Evolutionary conservation across 2,797 vertebrate genomes (phyloP).

Genomic region (Sebastes melanostomus): DNA sequence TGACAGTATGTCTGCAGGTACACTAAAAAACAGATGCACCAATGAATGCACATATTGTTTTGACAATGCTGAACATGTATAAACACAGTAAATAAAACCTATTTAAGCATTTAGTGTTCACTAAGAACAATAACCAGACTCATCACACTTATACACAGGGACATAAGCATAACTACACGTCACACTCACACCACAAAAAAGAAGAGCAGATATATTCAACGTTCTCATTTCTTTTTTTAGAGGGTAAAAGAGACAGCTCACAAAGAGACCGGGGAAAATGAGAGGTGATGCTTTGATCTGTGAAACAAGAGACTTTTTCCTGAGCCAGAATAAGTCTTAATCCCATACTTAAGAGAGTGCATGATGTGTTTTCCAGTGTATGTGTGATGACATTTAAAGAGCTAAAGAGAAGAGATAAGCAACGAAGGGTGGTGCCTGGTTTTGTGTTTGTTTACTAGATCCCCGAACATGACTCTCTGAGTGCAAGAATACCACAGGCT

Average conservation of each 20-base stretch:
- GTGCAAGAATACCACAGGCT: conserved; percentile 18
- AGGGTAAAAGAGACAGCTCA: conserved; percentile 5
- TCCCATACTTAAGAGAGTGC: neutral
- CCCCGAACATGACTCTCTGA: conserved; percentile 15
- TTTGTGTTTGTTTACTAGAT: conserved; percentile 29
- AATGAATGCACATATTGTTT: neutral
- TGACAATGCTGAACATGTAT: neutral
- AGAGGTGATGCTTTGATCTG: conserved; percentile 24
- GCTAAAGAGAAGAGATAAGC: neutral
- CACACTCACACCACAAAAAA: conserved; percentile 5
- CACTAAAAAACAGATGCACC: neutral
- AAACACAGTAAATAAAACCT: neutral
- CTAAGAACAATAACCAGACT: neutral
- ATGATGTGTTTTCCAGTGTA: neutral
- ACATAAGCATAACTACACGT: neutral
- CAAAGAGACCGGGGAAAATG: neutral
- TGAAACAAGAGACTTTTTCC: conserved; percentile 18
- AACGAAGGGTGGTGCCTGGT: neutral
- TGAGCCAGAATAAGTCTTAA: conserved; percentile 27
- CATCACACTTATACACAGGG: neutral
- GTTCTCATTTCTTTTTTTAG: conserved; percentile 7
- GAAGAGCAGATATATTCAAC: neutral
- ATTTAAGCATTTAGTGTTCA: neutral
- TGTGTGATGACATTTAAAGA: conserved; percentile 31
- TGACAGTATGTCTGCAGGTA: neutral